Evolutionary conservation across 2,113 vertebrate species (phyloP).

Genomic region (Andinoacara biseriatus): DNA sequence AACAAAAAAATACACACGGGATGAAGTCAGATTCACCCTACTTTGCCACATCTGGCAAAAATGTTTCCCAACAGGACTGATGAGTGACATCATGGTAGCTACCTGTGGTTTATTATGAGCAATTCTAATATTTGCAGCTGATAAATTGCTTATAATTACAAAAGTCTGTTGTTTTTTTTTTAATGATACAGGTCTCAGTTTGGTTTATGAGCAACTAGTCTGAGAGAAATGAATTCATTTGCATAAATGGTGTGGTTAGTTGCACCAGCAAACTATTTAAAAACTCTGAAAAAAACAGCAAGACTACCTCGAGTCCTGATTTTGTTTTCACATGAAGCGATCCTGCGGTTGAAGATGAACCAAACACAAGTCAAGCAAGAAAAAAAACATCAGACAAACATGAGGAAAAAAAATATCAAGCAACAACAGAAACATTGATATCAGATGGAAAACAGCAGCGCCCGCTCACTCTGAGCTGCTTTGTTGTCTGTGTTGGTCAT

Average conservation of each 20-base stretch:
- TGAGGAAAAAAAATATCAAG: neutral
- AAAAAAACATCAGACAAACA: neutral
- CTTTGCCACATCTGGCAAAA: neutral
- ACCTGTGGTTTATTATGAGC: neutral
- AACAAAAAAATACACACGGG: neutral
- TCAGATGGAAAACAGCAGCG: slow-evolving; percentile 11
- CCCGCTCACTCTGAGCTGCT: slow-evolving; percentile 14
- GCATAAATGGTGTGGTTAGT: neutral
- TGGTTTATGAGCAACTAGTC: neutral
- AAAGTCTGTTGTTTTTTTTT: neutral
- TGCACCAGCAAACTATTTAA: neutral
- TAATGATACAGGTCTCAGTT: neutral
- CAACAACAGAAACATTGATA: slow-evolving; percentile 3
- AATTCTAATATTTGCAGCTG: neutral
- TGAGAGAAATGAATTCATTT: neutral
- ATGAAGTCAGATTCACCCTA: neutral
- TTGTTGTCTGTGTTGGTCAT: slow-evolving; percentile 56
- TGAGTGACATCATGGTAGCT: neutral
- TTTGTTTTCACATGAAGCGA: neutral
- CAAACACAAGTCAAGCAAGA: neutral
- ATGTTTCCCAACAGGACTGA: neutral
- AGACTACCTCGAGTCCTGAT: neutral
- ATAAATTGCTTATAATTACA: neutral
- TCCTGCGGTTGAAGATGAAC: neutral
- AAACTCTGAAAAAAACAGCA: neutral